A percentile compares a stretch with the other conserved stretches of the same genome.
Evolutionary conservation across 2,888 invertebrate species (phyloP).

Genomic region (Drosophila subquinaria): DNA sequence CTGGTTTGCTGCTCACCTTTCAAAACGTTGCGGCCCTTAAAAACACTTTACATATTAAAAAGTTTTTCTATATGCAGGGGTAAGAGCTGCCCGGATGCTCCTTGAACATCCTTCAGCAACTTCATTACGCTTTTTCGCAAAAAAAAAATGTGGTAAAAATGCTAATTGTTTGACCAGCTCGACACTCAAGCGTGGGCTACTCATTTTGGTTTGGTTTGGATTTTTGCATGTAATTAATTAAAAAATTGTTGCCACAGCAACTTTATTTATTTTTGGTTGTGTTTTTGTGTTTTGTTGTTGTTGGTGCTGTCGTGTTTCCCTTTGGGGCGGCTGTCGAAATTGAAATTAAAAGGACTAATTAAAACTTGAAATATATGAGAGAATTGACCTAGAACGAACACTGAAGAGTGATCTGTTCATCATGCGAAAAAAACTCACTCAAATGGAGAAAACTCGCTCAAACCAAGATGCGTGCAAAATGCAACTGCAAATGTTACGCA

Average conservation of each 20-base stretch:
- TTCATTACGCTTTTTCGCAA: constrained; percentile 62
- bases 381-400: constrained; percentile 64
- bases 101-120: constrained; percentile 62
- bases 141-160: constrained; percentile 40
- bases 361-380: constrained; percentile 69
- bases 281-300: background rate
- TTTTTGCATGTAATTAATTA: constrained; percentile 78
- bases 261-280: constrained; percentile 28
- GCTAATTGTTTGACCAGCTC: constrained; percentile 74
- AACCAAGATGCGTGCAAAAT: constrained; percentile 53
- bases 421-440: constrained; percentile 13
- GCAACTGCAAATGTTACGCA: constrained; percentile 76
- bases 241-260: constrained; percentile 71
- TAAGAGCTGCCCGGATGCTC: constrained; percentile 1
- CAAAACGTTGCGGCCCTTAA: constrained; percentile 24
- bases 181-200: constrained; percentile 42
- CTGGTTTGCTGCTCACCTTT: constrained; percentile 30
- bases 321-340: constrained; percentile 58
- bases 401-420: constrained; percentile 53
- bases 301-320: constrained; percentile 1
- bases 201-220: constrained; percentile 52
- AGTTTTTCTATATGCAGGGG: constrained; percentile 49
- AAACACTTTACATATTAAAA: constrained; percentile 77
- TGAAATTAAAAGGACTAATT: constrained; percentile 70
- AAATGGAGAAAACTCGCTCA: constrained; percentile 45